phyloP scores from a whole-genome alignment of 2,797 vertebrate species.

The Acipenser transmontanus region DNA sequence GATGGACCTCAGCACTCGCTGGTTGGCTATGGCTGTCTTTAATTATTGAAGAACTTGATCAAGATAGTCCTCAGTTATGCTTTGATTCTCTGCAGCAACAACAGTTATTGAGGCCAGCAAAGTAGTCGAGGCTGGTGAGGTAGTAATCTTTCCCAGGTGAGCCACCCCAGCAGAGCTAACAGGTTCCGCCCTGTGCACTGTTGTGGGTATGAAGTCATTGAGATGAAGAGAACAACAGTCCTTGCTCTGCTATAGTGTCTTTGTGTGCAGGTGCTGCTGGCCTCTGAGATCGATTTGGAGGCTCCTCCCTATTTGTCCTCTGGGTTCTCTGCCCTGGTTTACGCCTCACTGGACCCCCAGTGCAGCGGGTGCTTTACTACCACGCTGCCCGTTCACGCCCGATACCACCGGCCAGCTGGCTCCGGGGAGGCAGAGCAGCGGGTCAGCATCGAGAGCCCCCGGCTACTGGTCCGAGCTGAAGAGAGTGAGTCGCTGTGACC shows the following conservation, averaged over 20 bases:
- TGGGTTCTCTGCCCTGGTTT: slow-evolving; percentile 59
- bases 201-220: slow-evolving; percentile 9
- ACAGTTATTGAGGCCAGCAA: no score
- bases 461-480: slow-evolving; percentile 63
- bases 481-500: slow-evolving; percentile 52
- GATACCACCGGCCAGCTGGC: slow-evolving; percentile 74
- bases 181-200: background rate
- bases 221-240: slow-evolving; percentile 20
- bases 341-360: slow-evolving; percentile 38
- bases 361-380: slow-evolving; percentile 45
- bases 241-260: slow-evolving; percentile 16
- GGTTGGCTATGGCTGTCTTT: no score
- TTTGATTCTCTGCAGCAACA: no score
- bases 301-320: slow-evolving; percentile 71
- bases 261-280: slow-evolving; percentile 60
- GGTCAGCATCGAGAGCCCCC: slow-evolving; percentile 58
- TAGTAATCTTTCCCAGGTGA: no score
- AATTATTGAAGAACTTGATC: no score
- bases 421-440: slow-evolving; percentile 27
- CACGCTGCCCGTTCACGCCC: slow-evolving; percentile 72
- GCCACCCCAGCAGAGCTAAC: no score
- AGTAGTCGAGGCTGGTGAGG: no score
- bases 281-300: slow-evolving; percentile 71
- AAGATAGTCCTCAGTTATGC: no score
- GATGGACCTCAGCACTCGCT: no score